Evolutionary conservation across 2,888 invertebrate genomes (phyloP), one percentile per base, ranked within the genome.

Genomic region (Xylophagus ater): DNA sequence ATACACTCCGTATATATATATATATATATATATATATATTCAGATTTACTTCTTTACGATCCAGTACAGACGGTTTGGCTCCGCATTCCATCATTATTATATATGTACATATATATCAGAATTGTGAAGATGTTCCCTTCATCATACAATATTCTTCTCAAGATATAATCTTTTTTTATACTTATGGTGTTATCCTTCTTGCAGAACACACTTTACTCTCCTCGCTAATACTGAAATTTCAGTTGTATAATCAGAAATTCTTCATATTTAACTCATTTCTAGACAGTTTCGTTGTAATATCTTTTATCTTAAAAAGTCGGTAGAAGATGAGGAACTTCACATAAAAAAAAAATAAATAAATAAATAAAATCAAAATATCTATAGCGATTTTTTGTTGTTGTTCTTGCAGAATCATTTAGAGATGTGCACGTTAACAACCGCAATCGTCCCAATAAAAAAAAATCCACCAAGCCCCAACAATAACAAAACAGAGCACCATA

Each of bases 351-450:
- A n/a, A n/a, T n/a, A n/a, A n/a, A n/a, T n/a, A n/a, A n/a, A n/a
- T n/a, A n/a, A n/a, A n/a, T n/a, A n/a, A n/a, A n/a, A n/a, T n/a
- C n/a, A n/a, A n/a, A n/a, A n/a, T n/a, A n/a, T n/a, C n/a, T n/a
- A n/a, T n/a, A n/a, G n/a, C n/a, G n/a, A n/a, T n/a, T n/a, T n/a
- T n/a, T n/a, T n/a, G n/a, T n/a, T n/a, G n/a, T n/a, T n/a, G n/a
- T n/a, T n/a, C n/a, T 39, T 39, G 33, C 38, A 21, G 38, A 33
- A 39, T 39, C 38, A 39, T 39, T 39, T 39, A 33, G 38, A 39
- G 31, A 39, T 39, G n/a, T n/a, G 28, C 23, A 33, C 26, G 38
- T 29, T 39, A 39, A 39, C 38, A 32, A 39, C 38, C 38, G 20
- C 10, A 21, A 21, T 13, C 9, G 30, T 26, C n/a, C n/a, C n/a